phyloP scores from a whole-genome alignment of 2,113 vertebrate genomes.

The Azemiops feae region DNA sequence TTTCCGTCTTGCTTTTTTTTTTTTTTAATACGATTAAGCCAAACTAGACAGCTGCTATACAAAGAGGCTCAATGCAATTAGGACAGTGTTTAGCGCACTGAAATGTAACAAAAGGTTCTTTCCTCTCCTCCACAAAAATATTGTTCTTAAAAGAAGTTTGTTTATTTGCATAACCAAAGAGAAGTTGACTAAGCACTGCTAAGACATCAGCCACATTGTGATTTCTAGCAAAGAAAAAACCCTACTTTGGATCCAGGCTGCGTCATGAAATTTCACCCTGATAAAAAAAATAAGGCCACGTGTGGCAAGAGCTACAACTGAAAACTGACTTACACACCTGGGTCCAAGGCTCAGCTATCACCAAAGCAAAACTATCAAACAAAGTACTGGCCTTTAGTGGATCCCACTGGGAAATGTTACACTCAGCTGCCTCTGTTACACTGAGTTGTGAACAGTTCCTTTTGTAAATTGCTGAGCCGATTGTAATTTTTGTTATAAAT shows the following conservation, averaged over 20 bases:
- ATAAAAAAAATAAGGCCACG: neutral
- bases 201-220: neutral
- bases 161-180: neutral
- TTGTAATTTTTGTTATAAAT: slow-evolving; percentile 7
- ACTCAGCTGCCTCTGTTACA: neutral
- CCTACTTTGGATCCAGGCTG: neutral
- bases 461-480: slow-evolving; percentile 2
- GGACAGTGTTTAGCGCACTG: neutral
- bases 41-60: neutral
- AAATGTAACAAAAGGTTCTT: neutral
- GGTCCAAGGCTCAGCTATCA: neutral
- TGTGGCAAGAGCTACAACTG: neutral
- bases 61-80: neutral
- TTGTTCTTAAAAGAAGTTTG: neutral
- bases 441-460: neutral
- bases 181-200: neutral
- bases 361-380: neutral
- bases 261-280: neutral
- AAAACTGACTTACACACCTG: neutral
- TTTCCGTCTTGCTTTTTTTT: neutral
- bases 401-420: neutral
- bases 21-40: too few species aligned
- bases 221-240: neutral
- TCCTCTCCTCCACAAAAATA: neutral
- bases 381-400: neutral